Percentiles rank a stretch among this genome's conserved stretches.
phyloP scores from a whole-genome alignment of 2,113 vertebrate species.

The Stictonetta naevosa region DNA sequence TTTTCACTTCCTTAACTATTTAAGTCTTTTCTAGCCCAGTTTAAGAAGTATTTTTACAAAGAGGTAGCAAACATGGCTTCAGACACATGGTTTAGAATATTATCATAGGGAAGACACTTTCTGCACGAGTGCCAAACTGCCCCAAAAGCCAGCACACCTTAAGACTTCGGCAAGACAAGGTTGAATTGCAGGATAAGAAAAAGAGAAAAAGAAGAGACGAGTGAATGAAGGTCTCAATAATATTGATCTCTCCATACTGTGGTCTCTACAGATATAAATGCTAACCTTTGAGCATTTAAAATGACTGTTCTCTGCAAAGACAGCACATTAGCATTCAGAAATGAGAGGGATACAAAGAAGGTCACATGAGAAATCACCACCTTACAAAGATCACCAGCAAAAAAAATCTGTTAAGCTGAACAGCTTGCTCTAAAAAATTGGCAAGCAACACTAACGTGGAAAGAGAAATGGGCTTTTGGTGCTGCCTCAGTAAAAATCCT shows the following conservation, averaged over 20 bases:
- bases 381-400: not conserved
- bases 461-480: not conserved
- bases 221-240: not conserved
- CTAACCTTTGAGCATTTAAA: not conserved
- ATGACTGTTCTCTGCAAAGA: not conserved
- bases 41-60: not conserved
- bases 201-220: not conserved
- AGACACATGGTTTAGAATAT: not conserved
- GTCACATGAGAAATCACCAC: not conserved
- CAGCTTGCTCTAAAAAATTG: not conserved
- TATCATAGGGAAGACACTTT: not conserved
- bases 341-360: not conserved
- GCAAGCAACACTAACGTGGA: not conserved
- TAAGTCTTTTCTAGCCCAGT: not conserved
- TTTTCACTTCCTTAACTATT: not conserved
- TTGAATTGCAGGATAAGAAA: not conserved
- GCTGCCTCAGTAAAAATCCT: constrained; percentile 25
- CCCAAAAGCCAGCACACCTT: not conserved
- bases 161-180: not conserved
- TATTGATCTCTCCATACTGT: not conserved
- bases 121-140: not conserved
- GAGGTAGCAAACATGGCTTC: rapidly evolving
- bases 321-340: not conserved
- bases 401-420: not conserved
- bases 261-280: not conserved